phyloP scores from a whole-genome alignment of 1,140 invertebrate species.

The Sitobion miscanthi region DNA sequence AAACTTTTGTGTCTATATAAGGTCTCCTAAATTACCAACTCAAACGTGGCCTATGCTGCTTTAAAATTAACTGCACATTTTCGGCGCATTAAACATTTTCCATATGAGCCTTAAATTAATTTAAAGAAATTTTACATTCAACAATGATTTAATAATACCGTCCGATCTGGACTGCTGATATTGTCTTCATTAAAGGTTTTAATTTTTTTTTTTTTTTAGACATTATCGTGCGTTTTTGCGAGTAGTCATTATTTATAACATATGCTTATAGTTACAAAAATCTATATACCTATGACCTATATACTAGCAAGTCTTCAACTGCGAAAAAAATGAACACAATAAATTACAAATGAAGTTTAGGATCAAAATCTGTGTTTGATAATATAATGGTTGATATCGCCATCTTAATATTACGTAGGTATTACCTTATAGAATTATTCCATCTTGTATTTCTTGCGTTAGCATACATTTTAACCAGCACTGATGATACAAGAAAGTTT shows the following conservation, averaged over 20 bases:
- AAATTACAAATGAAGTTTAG: not conserved
- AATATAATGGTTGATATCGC: not conserved
- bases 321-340: too few species aligned
- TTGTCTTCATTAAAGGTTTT: not conserved
- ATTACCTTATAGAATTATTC: not conserved
- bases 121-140: not conserved
- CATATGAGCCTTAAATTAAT: not conserved
- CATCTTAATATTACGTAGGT: not conserved
- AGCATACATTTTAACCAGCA: not conserved
- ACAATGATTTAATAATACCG: not conserved
- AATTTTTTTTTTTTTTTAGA: not conserved
- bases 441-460: not conserved
- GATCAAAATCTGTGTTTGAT: not conserved
- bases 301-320: too few species aligned
- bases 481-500: not conserved
- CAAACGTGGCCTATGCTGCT: not conserved
- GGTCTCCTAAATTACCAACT: not conserved
- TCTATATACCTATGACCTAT: too few species aligned
- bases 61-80: slow-evolving; percentile 22
- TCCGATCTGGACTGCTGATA: not conserved
- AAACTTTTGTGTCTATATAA: not conserved
- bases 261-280: too few species aligned
- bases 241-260: too few species aligned
- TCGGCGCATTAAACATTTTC: slow-evolving; percentile 15
- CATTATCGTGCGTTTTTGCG: not conserved